A percentile compares a stretch with the other conserved stretches of the same genome.
Conservation (phyloP, 2,113 vertebrate genomes). For the Heteronetta atricapilla region DNA sequence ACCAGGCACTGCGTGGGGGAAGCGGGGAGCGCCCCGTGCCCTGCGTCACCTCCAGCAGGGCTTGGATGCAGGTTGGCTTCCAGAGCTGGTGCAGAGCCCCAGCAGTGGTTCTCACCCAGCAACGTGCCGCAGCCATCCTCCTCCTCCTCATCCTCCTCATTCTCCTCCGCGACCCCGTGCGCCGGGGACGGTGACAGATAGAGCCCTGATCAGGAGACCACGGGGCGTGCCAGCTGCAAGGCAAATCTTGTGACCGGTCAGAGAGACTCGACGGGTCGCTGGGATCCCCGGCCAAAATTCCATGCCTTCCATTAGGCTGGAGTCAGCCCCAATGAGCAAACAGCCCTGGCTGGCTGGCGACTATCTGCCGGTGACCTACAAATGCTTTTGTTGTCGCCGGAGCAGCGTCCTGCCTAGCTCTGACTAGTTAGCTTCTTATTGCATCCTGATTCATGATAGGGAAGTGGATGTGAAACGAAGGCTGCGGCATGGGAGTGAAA, state of each 20-base stretch:
- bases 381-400: rapidly evolving
- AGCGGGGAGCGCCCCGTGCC: background rate
- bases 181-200: rapidly evolving
- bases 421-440: background rate
- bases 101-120: background rate
- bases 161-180: background rate
- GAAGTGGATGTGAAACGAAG: background rate
- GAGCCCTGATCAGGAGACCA: background rate
- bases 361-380: background rate
- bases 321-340: conserved; percentile 35
- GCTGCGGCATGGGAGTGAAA: background rate
- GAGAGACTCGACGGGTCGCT: background rate
- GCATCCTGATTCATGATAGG: background rate
- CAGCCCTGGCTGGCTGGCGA: background rate
- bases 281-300: conserved; percentile 39
- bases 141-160: background rate
- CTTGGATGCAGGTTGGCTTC: too few species aligned
- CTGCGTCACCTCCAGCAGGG: background rate
- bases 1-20: background rate
- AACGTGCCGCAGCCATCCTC: background rate
- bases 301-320: conserved; percentile 24
- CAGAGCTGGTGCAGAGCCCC: background rate
- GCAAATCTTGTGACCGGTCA: conserved; percentile 19
- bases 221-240: conserved; percentile 1
- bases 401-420: background rate